Conservation (phyloP, 1,140 invertebrate species). For the Rhynchophorus ferrugineus region DNA sequence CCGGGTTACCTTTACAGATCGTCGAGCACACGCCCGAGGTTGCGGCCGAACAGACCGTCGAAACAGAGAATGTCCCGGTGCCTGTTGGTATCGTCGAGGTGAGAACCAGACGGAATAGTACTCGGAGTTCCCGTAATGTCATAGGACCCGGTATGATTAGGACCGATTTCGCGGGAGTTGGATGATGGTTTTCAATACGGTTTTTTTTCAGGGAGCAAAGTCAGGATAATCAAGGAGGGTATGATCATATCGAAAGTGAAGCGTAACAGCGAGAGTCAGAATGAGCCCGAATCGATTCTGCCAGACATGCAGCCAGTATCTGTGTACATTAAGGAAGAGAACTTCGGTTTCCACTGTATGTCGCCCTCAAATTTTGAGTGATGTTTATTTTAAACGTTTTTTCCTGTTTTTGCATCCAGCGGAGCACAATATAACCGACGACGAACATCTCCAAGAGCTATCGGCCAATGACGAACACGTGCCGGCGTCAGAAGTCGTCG, state of each 20-base stretch:
- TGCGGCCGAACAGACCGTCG: slow-evolving; percentile 29
- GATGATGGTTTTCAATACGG: background rate
- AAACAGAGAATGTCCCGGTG: slow-evolving; percentile 19
- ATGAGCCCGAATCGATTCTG: slow-evolving; percentile 21
- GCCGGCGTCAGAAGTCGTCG: background rate
- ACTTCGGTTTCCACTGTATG: slow-evolving; percentile 7
- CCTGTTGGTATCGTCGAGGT: slow-evolving; percentile 23
- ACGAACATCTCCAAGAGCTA: background rate
- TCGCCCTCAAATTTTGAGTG: background rate
- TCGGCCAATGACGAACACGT: background rate
- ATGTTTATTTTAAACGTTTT: too few species aligned
- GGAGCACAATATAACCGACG: slow-evolving; percentile 7
- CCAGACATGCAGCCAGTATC: slow-evolving; percentile 18
- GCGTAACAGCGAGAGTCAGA: slow-evolving; percentile 23
- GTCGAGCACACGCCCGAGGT: slow-evolving; percentile 29
- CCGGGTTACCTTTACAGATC: slow-evolving; percentile 7
- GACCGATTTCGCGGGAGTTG: background rate
- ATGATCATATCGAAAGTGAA: slow-evolving; percentile 38
- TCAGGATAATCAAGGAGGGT: slow-evolving; percentile 37
- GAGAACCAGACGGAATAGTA: slow-evolving; percentile 18
- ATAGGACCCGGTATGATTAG: slow-evolving; percentile 33
- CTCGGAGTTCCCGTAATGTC: slow-evolving; percentile 26
- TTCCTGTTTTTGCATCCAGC: too few species aligned
- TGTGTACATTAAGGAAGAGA: slow-evolving; percentile 17
- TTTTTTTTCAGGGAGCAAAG: slow-evolving; percentile 24